Evolutionary conservation across 2,797 vertebrate genomes (phyloP).

Genomic region (Mormyrops attenuatus): DNA sequence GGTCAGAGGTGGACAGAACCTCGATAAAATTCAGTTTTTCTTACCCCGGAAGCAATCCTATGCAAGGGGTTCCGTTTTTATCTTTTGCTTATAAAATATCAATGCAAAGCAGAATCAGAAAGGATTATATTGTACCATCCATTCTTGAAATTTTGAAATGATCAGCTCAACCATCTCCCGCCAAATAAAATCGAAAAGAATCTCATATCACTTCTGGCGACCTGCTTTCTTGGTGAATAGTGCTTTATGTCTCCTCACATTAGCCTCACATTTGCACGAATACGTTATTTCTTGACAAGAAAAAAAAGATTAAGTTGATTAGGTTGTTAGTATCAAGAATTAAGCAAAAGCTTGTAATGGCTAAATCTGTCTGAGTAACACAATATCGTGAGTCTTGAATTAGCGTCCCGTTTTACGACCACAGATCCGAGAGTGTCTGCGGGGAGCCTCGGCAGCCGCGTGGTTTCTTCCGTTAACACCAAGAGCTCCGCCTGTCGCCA

Average conservation of each 20-base stretch:
- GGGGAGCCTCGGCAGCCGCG: not conserved
- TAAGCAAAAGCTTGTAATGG: not conserved
- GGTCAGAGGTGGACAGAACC: not conserved
- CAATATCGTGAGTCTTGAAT: not conserved
- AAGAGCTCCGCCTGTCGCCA: slow-evolving; percentile 75
- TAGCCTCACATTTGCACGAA: not conserved
- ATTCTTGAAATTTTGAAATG: not conserved
- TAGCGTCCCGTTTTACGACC: not conserved
- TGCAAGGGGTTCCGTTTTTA: not conserved
- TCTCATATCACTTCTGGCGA: not conserved
- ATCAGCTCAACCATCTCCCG: not conserved
- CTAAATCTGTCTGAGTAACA: not conserved
- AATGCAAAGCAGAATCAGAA: not conserved
- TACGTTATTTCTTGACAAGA: not conserved
- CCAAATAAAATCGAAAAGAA: not conserved
- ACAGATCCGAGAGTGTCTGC: not conserved
- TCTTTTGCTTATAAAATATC: not conserved
- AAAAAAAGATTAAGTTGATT: not conserved
- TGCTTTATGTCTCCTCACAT: not conserved
- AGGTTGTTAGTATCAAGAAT: not conserved
- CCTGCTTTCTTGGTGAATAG: not conserved
- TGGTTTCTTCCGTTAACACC: slow-evolving; percentile 20
- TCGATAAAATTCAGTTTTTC: not conserved
- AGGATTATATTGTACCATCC: not conserved
- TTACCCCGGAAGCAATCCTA: not conserved